Base-by-base conservation (phyloP, 2,113 vertebrate genomes). In the Seriola dumerili region DNA sequence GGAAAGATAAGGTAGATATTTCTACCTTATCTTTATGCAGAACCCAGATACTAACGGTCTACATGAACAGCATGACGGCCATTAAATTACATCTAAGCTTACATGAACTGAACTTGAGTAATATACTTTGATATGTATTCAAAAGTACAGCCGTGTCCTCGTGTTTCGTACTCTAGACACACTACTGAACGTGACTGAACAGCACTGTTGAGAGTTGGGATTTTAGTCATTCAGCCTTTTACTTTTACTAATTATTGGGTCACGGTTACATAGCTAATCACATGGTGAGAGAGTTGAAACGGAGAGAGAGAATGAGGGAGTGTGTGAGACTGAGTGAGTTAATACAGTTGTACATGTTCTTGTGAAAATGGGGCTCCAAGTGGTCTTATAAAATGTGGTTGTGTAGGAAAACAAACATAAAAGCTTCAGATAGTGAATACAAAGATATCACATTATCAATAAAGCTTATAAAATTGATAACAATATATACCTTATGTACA, bases 401-500 rank as follows among this genome's bases (percentile, higher is more conserved):
- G 76, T 61, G 77, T 93, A 89, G 91, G 88, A 90, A 93, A 91
- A 80, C 55, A 78, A 87, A 82, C 80, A 90, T 48, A 79, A 72
- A 84, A 78, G 66, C 84, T 90, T 92, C 72, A 82, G 81, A 94
- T 72, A 80, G 81, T 76, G 61, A 91, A 94, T 92, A 93, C 87
- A 94, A 93, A 91, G 83, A 86, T 90, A 91, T 94, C 90, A 93
- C 87, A 88, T 93, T 91, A 86, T 94, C 89, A 91, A 90, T 91
- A 92, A 93, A 95, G 92, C 92, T 93, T 95, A 94, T 92, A 91
- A 93, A 93, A 91, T 94, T 90, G 94, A 94, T 92, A 94, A 92
- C 90, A 94, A 94, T 88, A 94, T 91, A 93, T 92, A 94, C 87
- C 92, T 93, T 94, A 94, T 93, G 80, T 93, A 94, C 93, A 95